Conservation (phyloP, 2,113 vertebrate species). For the Ictalurus furcatus region DNA sequence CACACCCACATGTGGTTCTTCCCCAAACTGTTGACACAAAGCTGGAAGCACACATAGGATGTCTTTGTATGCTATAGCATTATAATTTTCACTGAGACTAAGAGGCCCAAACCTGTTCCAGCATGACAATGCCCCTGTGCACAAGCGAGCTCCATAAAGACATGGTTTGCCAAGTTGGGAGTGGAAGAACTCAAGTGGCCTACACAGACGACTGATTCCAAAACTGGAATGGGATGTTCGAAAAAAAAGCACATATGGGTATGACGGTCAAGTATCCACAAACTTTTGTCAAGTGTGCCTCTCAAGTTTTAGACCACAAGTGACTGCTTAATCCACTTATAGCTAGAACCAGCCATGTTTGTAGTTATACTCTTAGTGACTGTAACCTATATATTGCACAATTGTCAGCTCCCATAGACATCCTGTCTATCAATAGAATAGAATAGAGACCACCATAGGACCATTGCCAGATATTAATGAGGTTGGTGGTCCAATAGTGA, state of each 20-base stretch:
- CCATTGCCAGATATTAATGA: neutral
- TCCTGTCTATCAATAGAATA: neutral
- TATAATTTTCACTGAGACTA: neutral
- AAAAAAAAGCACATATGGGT: neutral
- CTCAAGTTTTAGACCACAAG: neutral
- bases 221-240: neutral
- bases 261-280: neutral
- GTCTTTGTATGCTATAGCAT: neutral
- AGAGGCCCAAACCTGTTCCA: neutral
- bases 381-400: neutral
- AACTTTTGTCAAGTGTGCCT: neutral
- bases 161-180: neutral
- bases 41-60: neutral
- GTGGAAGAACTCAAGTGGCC: neutral
- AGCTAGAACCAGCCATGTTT: neutral
- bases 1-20: neutral
- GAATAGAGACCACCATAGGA: neutral
- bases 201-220: neutral
- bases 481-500: neutral
- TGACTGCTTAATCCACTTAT: neutral
- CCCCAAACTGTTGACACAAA: neutral
- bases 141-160: neutral
- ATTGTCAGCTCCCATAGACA: neutral
- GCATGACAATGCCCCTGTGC: neutral
- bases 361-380: neutral